Conservation (phyloP, 1,140 invertebrate genomes). For the Drosophila erecta region DNA sequence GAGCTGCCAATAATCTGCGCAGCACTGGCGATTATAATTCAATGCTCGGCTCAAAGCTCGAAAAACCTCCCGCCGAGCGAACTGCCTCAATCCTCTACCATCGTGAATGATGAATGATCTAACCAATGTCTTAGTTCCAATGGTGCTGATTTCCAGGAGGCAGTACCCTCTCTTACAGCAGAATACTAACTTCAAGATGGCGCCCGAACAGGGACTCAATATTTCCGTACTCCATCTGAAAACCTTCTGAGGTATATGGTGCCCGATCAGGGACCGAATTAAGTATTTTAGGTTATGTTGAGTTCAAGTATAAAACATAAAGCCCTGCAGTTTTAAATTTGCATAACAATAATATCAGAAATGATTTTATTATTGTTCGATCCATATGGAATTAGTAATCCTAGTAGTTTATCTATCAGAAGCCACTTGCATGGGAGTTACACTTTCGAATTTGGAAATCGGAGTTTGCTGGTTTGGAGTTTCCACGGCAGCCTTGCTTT, state of each 20-base stretch:
- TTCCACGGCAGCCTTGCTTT: background rate
- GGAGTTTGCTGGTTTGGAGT: background rate
- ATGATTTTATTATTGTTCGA: too few relatives aligned
- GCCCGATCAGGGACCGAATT: too few relatives aligned
- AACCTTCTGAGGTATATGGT: too few relatives aligned
- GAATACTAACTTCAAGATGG: background rate
- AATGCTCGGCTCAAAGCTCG: constrained; percentile 16
- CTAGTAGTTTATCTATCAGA: too few relatives aligned
- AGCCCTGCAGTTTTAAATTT: too few relatives aligned
- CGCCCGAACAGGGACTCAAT: background rate
- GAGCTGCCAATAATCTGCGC: constrained; percentile 33
- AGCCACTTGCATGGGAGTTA: too few relatives aligned
- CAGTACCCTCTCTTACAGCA: background rate
- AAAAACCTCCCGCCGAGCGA: background rate
- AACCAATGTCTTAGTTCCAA: background rate
- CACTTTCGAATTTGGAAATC: too few relatives aligned
- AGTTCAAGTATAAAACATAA: too few relatives aligned
- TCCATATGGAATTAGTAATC: too few relatives aligned
- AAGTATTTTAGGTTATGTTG: too few relatives aligned
- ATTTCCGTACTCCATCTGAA: background rate
- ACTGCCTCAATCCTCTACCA: background rate
- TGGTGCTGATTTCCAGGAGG: too few relatives aligned
- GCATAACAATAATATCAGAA: too few relatives aligned
- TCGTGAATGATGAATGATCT: background rate
- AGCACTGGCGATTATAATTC: constrained; percentile 37